These are phyloP conservation scores for Lophius piscatorius DNA, from an alignment of 2,113 vertebrate genomes.

Conservation along the genomic window DNA sequence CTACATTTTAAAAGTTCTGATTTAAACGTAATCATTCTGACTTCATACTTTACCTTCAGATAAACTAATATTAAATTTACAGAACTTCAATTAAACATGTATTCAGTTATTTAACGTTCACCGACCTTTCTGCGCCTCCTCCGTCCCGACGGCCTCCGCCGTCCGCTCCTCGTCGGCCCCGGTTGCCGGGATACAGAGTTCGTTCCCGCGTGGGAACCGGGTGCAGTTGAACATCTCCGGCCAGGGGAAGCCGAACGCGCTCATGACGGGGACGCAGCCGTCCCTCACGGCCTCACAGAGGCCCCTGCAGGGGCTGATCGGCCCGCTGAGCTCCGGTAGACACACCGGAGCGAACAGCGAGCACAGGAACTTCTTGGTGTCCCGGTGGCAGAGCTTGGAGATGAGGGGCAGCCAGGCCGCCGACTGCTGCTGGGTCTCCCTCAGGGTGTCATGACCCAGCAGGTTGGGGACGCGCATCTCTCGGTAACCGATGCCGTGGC, in stretches of 20 bases:
- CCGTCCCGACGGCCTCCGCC: slow-evolving; percentile 39
- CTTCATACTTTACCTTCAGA: too few species aligned
- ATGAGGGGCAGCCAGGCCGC: slow-evolving; percentile 83
- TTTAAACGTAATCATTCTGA: too few species aligned
- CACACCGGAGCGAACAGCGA: slow-evolving; percentile 85
- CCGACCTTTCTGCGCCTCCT: slow-evolving; percentile 69
- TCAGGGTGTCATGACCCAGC: slow-evolving; percentile 81
- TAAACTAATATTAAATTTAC: too few species aligned
- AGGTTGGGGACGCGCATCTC: slow-evolving; percentile 85
- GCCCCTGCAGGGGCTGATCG: slow-evolving; percentile 78
- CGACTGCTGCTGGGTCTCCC: slow-evolving; percentile 82
- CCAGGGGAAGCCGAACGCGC: slow-evolving; percentile 85
- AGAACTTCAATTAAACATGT: too few species aligned
- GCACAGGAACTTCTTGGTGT: slow-evolving; percentile 85
- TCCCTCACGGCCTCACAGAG: slow-evolving; percentile 82
- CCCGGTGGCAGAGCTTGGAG: slow-evolving; percentile 81
- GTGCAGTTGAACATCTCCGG: slow-evolving; percentile 85
- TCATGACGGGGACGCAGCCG: slow-evolving; percentile 84
- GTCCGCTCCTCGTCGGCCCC: slow-evolving; percentile 38
- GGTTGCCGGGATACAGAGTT: slow-evolving; percentile 80
- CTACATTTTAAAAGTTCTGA: too few species aligned
- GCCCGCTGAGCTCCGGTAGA: slow-evolving; percentile 66
- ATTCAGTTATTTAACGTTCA: too few species aligned
- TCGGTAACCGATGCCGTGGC: slow-evolving; percentile 81
- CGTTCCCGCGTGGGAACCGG: slow-evolving; percentile 77